Evolutionary conservation across 2,113 vertebrate genomes (phyloP).

Genomic region (Ploceus nigricollis): DNA sequence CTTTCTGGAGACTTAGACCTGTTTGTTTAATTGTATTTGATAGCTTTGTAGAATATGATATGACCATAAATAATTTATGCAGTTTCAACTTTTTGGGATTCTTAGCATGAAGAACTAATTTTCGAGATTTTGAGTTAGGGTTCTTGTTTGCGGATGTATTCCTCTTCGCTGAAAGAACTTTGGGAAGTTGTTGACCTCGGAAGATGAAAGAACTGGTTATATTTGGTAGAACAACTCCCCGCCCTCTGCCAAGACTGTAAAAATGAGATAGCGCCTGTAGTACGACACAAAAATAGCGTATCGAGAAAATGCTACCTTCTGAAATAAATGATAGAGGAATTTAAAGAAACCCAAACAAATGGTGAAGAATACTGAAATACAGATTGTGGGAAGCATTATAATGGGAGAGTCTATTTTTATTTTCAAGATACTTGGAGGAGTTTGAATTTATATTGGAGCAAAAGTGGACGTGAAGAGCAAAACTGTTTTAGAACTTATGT

Average conservation of each 20-base stretch:
- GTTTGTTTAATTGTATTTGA: neutral
- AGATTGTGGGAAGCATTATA: neutral
- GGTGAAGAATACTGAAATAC: neutral
- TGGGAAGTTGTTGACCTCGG: slow-evolving; percentile 55
- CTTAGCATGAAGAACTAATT: neutral
- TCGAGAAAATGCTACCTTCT: neutral
- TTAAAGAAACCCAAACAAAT: neutral
- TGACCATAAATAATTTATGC: neutral
- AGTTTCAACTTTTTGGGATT: neutral
- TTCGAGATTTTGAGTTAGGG: neutral
- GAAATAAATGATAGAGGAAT: neutral
- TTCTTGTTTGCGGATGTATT: neutral
- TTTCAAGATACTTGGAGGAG: neutral
- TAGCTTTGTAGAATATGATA: neutral
- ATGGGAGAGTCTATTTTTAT: neutral
- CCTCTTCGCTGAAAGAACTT: neutral
- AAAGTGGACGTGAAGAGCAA: neutral
- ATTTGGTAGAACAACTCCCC: slow-evolving; percentile 32
- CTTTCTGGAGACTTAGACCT: neutral
- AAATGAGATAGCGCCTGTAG: slow-evolving; percentile 42
- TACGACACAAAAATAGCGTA: neutral
- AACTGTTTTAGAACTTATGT: neutral
- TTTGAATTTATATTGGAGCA: neutral
- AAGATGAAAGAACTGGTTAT: slow-evolving; percentile 45
- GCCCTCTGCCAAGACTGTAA: slow-evolving; percentile 39